Base-by-base conservation (phyloP, 1,140 invertebrate species). In the Globodera ellingtonae region DNA sequence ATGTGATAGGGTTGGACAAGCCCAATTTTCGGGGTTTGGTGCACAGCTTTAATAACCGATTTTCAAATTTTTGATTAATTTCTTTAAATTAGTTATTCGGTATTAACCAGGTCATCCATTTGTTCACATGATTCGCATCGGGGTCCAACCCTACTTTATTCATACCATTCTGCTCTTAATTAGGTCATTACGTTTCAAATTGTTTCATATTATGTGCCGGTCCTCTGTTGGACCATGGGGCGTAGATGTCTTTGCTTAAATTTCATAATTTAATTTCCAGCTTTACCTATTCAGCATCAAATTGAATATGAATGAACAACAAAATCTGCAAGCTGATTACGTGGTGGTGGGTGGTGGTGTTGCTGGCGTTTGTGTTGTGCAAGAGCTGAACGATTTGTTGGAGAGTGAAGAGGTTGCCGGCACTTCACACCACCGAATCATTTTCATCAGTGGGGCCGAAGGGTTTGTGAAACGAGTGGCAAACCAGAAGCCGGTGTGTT, bases 261-360 rank as follows among this genome's bases (percentile, higher is more conserved):
- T 62, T 62, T 2, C 35, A 62, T n/a, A n/a, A n/a, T n/a, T n/a
- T 62, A n/a, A 0, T n/a, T n/a, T 15, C 59, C n/a, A 62, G n/a
- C n/a, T 62, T 62, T 62, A 62, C 3, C n/a, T 13, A 13, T n/a
- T 62, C 3, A 62, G 50, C 50, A 18, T 5, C 10, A n/a, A n/a
- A n/a, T 48, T 50, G 35, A 35, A 35, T 35, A 35, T 35, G 35
- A 15, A 15, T 35, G 15, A n/a, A 8, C 0, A 56, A 52, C 52
- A 21, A 56, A 6, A n/a, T 75, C 46, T 75, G 21, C 65, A 10
- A 6, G 78, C 72, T 24, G 69, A 81, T 67, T 81, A 72, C 48
- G 81, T 83, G 18, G 70, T 83, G 44, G 83, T 83, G 15, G 82
- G 82, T 10, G 82, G 82, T 50, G 82, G 82, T 35, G 78, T 83